Base-by-base conservation (phyloP, 2,888 invertebrate species). In the Drosophila longiperda region DNA sequence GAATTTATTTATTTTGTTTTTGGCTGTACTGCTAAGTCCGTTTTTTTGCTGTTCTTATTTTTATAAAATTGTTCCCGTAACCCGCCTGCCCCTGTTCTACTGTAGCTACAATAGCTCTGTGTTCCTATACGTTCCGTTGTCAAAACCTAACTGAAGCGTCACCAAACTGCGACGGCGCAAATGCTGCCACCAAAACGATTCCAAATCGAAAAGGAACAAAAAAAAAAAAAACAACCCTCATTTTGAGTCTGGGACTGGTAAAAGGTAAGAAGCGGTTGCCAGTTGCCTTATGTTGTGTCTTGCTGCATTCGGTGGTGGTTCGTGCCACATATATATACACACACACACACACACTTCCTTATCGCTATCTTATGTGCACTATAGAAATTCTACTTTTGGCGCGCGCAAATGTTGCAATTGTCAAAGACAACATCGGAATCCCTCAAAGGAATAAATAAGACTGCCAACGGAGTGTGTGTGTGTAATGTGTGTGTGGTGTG, bases 331-430 rank as follows among this genome's bases (percentile, higher is more conserved):
- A 52, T n/a, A 59, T 36, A 52, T 15, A 59, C 26, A 34, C 15
- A 61, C 3, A 34, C 36, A 55, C n/a, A 48, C 38, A 42, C 33
- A 58, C 23, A 45, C 45, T 60, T 63, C 40, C 66, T 72, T 78
- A 63, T 72, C 75, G 54, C 40, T 66, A 48, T 65, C 66, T 73
- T 73, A 68, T 64, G 73, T 86, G 64, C 66, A 75, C 72, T 70
- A 66, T 73, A 69, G 76, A 69, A 77, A 74, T 64, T 70, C 69
- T 79, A 69, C 65, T 89, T 86, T 87, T 83, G 75, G 90, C 90
- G 90, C 88, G 90, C 86, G 86, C 72, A 89, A 89, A 87, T 90
- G 90, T 78, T 86, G 86, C 86, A 87, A 87, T 87, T 88, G 88
- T 73, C 73, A 71, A 85, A 85, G 80, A 80, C 80, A 75, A 59